Conservation (phyloP, 2,797 vertebrate species). For the Neoniphon sammara region DNA sequence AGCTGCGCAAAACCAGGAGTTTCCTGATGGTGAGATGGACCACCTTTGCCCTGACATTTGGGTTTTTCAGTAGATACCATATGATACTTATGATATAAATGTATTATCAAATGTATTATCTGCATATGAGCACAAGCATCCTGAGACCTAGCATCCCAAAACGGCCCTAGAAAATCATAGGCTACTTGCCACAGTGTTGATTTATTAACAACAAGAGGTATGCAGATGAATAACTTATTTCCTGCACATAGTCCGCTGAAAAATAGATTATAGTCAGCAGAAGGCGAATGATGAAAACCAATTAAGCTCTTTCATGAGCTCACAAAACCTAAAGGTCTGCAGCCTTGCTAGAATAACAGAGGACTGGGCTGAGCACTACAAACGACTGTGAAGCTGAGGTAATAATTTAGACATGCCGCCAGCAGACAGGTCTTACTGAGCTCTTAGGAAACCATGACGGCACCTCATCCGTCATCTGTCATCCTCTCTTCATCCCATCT, state of each 20-base stretch:
- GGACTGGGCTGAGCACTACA: conserved; percentile 49
- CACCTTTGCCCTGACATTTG: conserved; percentile 5
- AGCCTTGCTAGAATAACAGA: conserved; percentile 46
- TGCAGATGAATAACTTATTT: conserved; percentile 36
- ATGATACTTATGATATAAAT: conserved; percentile 1
- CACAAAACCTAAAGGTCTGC: conserved; percentile 50
- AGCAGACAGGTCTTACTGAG: conserved; percentile 80
- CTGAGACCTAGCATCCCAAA: not conserved
- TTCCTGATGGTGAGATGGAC: not conserved
- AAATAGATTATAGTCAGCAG: conserved; percentile 9
- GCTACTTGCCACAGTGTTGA: not conserved
- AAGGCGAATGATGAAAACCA: conserved; percentile 41
- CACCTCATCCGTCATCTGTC: conserved; percentile 83
- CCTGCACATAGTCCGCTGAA: not conserved
- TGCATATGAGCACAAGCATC: not conserved
- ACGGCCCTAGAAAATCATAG: too few relatives aligned
- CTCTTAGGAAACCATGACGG: conserved; percentile 80
- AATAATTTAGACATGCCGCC: conserved; percentile 82
- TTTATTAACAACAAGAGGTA: not conserved
- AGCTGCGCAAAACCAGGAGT: not conserved
- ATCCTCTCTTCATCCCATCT: conserved; percentile 75
- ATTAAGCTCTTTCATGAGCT: conserved; percentile 24
- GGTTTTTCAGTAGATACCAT: not conserved
- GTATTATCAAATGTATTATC: not conserved
- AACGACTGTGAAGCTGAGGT: conserved; percentile 67